phyloP scores from a whole-genome alignment of 2,888 invertebrate species.

The Andrena minutula region DNA sequence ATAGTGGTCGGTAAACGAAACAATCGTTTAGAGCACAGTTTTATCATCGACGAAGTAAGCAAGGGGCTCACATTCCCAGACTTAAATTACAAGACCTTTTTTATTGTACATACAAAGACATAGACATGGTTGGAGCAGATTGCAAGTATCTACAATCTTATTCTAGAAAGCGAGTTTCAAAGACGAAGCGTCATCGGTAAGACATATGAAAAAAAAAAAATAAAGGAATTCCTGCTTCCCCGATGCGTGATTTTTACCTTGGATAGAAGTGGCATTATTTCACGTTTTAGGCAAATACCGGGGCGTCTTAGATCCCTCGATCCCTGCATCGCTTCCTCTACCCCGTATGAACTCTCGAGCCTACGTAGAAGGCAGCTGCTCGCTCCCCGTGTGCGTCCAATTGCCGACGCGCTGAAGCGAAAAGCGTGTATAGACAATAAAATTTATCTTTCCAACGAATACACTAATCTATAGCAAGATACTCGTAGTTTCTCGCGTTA shows the following conservation, averaged over 20 bases:
- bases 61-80: slow-evolving; percentile 86
- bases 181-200: slow-evolving; percentile 84
- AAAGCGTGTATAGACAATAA: too few species aligned
- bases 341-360: slow-evolving; percentile 72
- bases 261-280: neutral
- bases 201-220: slow-evolving; percentile 4
- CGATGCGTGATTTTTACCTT: neutral
- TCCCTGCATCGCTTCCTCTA: slow-evolving; percentile 68
- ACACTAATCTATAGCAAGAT: too few species aligned
- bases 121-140: slow-evolving; percentile 83
- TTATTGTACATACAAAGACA: slow-evolving; percentile 85
- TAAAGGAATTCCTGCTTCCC: slow-evolving; percentile 25
- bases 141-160: slow-evolving; percentile 84
- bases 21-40: too few species aligned
- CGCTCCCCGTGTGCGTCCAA: too few species aligned
- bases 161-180: slow-evolving; percentile 85
- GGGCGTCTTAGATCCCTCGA: slow-evolving; percentile 68
- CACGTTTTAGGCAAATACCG: slow-evolving; percentile 71
- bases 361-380: slow-evolving; percentile 9
- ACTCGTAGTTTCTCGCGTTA: too few species aligned
- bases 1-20: too few species aligned
- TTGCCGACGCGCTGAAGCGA: too few species aligned
- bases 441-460: too few species aligned
- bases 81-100: slow-evolving; percentile 85
- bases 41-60: slow-evolving; percentile 80